These are phyloP conservation scores for Xerus rutilus DNA, from an alignment of 2,797 vertebrate genomes.

Conservation along the genomic window DNA sequence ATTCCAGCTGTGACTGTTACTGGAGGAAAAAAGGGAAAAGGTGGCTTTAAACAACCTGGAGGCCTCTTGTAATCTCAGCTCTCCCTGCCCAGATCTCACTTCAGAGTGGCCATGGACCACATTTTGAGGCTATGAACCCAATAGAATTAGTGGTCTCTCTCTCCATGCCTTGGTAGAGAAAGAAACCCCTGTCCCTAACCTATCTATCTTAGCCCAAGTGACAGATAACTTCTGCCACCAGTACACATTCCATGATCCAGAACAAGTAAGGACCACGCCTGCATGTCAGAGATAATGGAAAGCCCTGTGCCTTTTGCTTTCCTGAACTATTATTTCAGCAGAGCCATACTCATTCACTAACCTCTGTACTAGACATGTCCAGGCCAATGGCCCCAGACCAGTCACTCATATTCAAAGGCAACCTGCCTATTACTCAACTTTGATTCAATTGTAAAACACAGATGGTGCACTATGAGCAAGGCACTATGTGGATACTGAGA, in stretches of 20 bases:
- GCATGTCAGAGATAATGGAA: not conserved
- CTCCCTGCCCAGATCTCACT: not conserved
- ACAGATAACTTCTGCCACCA: not conserved
- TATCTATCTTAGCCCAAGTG: not conserved
- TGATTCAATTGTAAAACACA: constrained; percentile 26
- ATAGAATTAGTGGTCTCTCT: not conserved
- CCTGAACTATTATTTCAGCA: not conserved
- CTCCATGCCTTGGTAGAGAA: not conserved
- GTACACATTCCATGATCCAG: not conserved
- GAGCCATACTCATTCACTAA: not conserved
- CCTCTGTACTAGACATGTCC: not conserved
- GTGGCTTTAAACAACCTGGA: not conserved
- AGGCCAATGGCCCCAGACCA: not conserved
- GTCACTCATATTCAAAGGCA: not conserved
- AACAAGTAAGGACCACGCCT: not conserved
- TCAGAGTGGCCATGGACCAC: not conserved
- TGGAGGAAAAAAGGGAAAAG: not conserved
- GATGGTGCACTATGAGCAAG: not conserved
- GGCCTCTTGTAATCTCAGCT: not conserved
- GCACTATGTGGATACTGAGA: not conserved
- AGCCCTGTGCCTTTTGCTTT: not conserved
- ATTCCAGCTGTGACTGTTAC: not conserved
- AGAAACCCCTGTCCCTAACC: not conserved
- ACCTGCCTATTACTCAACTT: constrained; percentile 4
- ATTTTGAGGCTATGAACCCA: not conserved